Conservation (phyloP, 1,140 invertebrate species). For the Metaphire vulgaris region DNA sequence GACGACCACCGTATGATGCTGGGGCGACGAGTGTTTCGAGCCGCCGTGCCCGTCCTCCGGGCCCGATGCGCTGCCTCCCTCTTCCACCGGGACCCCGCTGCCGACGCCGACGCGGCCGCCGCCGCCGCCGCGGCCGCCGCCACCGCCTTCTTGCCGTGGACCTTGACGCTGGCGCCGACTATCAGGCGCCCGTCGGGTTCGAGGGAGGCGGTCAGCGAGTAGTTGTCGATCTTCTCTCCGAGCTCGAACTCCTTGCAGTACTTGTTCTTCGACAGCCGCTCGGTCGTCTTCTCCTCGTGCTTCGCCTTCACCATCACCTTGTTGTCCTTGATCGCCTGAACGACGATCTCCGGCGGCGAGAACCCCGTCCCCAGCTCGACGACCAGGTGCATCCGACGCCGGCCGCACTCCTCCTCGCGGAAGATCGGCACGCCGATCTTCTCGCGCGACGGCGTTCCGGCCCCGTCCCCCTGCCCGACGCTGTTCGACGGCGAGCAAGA, state of each 20-base stretch:
- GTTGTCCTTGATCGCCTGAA: slow-evolving; percentile 30
- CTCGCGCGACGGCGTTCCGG: slow-evolving; percentile 13
- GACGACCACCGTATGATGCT: neutral
- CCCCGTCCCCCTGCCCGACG: neutral
- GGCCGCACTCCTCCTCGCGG: slow-evolving; percentile 16
- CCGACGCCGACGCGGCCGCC: neutral
- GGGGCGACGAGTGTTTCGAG: neutral
- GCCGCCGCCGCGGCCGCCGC: no score
- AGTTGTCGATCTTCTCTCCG: slow-evolving; percentile 26
- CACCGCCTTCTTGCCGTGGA: slow-evolving; percentile 7
- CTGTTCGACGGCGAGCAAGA: slow-evolving; percentile 22
- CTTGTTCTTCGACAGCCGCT: slow-evolving; percentile 28
- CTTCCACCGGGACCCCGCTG: neutral
- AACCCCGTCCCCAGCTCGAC: slow-evolving; percentile 26
- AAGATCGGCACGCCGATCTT: slow-evolving; percentile 27
- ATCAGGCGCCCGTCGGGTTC: slow-evolving; percentile 21
- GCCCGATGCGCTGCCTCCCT: neutral
- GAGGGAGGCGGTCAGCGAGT: slow-evolving; percentile 22
- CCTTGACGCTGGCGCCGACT: slow-evolving; percentile 27
- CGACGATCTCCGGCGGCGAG: slow-evolving; percentile 30
- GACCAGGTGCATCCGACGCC: slow-evolving; percentile 22
- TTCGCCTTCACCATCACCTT: slow-evolving; percentile 28
- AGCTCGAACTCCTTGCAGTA: slow-evolving; percentile 29
- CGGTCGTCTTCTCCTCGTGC: slow-evolving; percentile 28
- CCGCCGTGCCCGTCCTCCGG: no score